Conservation (phyloP, 2,113 vertebrate species). For the Coptodon rendalli region DNA sequence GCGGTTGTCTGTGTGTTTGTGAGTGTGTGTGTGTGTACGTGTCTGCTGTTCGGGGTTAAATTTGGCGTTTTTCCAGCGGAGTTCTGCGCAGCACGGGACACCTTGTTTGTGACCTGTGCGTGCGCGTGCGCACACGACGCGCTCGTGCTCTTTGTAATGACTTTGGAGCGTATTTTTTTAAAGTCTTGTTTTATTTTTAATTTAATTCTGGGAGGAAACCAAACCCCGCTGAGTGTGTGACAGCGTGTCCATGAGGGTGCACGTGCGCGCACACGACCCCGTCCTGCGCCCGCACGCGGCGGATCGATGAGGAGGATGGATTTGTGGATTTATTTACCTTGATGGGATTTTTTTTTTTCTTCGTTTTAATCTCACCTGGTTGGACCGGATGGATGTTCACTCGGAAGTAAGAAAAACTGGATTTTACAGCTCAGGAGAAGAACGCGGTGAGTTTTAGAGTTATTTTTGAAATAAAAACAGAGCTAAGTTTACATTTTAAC, state of each 20-base stretch:
- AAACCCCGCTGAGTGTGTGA: neutral
- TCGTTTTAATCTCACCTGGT: neutral
- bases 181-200: neutral
- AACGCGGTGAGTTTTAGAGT: neutral
- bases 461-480: neutral
- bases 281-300: neutral
- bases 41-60: neutral
- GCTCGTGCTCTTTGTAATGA: neutral
- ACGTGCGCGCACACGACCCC: neutral
- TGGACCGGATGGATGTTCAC: neutral
- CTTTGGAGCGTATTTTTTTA: neutral
- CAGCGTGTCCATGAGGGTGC: neutral
- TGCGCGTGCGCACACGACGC: neutral
- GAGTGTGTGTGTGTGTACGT: neutral
- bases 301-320: slow-evolving; percentile 10
- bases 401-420: neutral
- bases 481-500: neutral
- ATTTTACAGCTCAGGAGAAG: neutral
- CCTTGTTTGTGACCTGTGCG: neutral
- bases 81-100: neutral
- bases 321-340: neutral
- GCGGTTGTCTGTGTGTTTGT: neutral
- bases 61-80: neutral
- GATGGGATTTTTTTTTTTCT: neutral
- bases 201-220: neutral